Evolutionary conservation across 2,113 vertebrate species (phyloP), one percentile per base, ranked within the genome.

Genomic region (Cynopterus brachyotis): DNA sequence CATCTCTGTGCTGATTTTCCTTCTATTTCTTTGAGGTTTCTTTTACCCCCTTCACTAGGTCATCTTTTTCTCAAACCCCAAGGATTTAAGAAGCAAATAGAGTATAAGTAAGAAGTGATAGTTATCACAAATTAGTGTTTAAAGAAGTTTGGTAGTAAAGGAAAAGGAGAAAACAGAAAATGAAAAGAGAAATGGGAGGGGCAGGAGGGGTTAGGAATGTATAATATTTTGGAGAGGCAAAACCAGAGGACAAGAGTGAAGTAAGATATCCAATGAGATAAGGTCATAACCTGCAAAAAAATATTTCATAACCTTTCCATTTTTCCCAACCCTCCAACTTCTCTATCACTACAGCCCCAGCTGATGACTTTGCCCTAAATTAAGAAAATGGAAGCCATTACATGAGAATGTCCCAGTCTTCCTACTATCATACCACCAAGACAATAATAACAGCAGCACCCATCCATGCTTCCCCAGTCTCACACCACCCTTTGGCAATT

Each of bases 41-140:
- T 81, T 90, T 70, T n/a, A 80, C 37, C 30, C 94, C 28, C 69
- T 90, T 92, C 32, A 47, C 32, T 89, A 42, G 22, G 5, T 92
- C 35, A 83, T 78, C 76, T 42, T 97, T 82, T 92, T 24, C 40
- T 28, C 30, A 90, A 60, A 4, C 32, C 4, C 59, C 88, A 70
- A 70, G 66, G 30, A 72, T 84, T 80, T 95, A 94, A 57, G 37
- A 8, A 84, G 45, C n/a, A 76, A 89, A 13, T 90, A 5, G 10
- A 92, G 92, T 79, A 53, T 73, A 50, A 80, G 3, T 69, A 96
- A 96, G 53, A 78, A 78, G 79, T 92, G 40, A 16, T 66, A 87
- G 47, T 78, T 93, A 84, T 64, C 45, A 37, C 42, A 83, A 95
- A 73, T 90, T 90, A 79, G 2, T 78, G 80, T 92, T 92, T 95